These are phyloP conservation scores for Zosterops pallidus DNA, from an alignment of 2,113 vertebrate species.

Conservation along the genomic window DNA sequence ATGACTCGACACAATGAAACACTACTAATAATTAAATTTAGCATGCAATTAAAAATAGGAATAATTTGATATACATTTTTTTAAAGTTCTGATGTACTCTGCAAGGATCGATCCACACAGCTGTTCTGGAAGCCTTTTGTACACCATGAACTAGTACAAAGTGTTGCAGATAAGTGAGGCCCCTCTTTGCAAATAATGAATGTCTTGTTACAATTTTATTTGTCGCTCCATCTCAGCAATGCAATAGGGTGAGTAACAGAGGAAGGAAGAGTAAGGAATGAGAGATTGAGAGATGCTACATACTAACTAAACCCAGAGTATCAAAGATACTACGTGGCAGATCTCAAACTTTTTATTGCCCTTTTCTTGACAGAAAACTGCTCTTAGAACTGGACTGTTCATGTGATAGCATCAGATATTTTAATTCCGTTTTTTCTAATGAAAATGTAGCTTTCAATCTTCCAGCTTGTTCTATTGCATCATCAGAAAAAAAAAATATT, in stretches of 20 bases:
- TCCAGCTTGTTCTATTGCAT: not conserved
- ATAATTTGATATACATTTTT: conserved; percentile 30
- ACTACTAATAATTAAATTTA: conserved; percentile 61
- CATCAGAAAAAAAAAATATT: not conserved
- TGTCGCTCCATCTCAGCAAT: not conserved
- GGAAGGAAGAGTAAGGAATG: not conserved
- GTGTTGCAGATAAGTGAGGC: not conserved
- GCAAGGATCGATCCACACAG: not conserved
- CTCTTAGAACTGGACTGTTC: not conserved
- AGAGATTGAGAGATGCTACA: not conserved
- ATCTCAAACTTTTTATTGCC: not conserved
- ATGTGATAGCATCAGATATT: not conserved
- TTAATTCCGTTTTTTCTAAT: not conserved
- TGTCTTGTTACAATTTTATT: not conserved
- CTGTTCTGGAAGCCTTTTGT: not conserved
- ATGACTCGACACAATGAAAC: conserved; percentile 41
- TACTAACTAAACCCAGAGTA: not conserved
- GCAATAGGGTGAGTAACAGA: not conserved
- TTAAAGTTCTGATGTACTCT: not conserved
- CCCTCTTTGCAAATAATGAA: not conserved
- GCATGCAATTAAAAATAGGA: conserved; percentile 32
- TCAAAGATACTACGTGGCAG: not conserved
- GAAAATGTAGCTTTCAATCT: not conserved
- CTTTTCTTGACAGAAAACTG: not conserved
- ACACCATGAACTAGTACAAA: not conserved